Base-by-base conservation (phyloP, 2,113 vertebrate genomes). In the Cisticola juncidis region DNA sequence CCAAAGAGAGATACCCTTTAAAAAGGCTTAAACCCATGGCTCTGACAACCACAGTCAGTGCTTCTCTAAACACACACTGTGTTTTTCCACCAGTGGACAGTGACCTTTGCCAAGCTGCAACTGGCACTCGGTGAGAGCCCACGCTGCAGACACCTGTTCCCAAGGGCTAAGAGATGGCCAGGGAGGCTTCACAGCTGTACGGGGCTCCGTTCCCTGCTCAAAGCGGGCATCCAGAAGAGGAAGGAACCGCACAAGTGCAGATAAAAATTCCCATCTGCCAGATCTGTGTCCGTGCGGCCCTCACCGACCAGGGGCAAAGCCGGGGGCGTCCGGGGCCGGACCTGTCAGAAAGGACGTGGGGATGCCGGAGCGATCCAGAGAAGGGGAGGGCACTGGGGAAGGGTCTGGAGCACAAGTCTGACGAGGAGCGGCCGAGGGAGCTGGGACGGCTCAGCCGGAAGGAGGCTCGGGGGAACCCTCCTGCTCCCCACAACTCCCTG, bases 11-110 rank as follows among this genome's bases (percentile, higher is more conserved):
- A 11, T 2, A 8, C 21, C 44, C 70, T 53, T 42, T 35, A 51
- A 22, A n/a, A 79, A 35, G 0, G 0, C 24, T 22, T 36, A 72
- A 89, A 58, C 17, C 28, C 57, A 4, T 0, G 1, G 22, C 44
- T 60, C 9, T 44, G 22, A 81, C 56, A 58, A 11, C 28, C 9
- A 26, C 1, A 2, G 5, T 1, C 45, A 9, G 20, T 4, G 0
- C 6, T 47, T 29, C 77, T 22, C 8, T 19, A 16, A 36, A 38
- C 3, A 31, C 7, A 2, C 8, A 3, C 0, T 9, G 9, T 12
- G 9, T 31, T 76, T 64, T 36, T 20, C 51, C 65, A 8, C 40
- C 23, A 4, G 33, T 1, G 9, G 70, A 24, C 47, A 13, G 9
- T 0, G 25, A 64, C 94, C 68, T 82, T 12, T 5, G 28, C 53